Evolutionary conservation across 1,140 invertebrate species (phyloP).

Genomic region (Lasioglossum baleicum): DNA sequence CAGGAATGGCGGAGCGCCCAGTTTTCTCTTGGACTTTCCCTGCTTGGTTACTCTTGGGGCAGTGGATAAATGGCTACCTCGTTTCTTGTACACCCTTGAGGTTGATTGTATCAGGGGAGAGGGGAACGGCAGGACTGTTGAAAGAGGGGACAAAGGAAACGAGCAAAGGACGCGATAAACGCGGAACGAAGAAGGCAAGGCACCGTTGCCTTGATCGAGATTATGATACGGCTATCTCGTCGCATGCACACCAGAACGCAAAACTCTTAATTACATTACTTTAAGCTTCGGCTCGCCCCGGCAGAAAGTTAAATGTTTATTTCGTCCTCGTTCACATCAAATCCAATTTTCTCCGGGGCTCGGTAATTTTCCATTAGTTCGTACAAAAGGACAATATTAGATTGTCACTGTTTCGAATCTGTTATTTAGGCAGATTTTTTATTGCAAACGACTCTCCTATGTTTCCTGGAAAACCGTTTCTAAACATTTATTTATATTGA

Average conservation of each 20-base stretch:
- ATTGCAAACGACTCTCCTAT: background rate
- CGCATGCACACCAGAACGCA: constrained; percentile 8
- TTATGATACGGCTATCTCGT: background rate
- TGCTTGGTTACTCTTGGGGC: constrained; percentile 61
- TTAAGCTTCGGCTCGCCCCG: background rate
- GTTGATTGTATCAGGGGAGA: constrained; percentile 59
- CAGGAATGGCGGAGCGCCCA: constrained; percentile 51
- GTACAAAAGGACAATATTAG: no score
- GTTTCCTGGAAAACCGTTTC: no score
- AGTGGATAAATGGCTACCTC: constrained; percentile 66
- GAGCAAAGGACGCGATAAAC: constrained; percentile 51
- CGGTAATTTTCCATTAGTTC: no score
- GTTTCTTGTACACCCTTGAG: constrained; percentile 61
- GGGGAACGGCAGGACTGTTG: constrained; percentile 33
- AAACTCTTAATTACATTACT: constrained; percentile 32
- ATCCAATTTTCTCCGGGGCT: constrained; percentile 2
- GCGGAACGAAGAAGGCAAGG: constrained; percentile 18
- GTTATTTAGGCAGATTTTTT: background rate
- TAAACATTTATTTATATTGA: no score
- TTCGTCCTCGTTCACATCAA: constrained; percentile 19
- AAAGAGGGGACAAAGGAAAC: constrained; percentile 45
- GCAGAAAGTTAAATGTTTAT: constrained; percentile 15
- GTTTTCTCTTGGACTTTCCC: constrained; percentile 66
- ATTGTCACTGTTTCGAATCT: background rate
- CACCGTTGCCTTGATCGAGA: constrained; percentile 44